These are phyloP conservation scores for Orthosia cruda DNA, from an alignment of 2,888 invertebrate genomes.

Conservation along the genomic window DNA sequence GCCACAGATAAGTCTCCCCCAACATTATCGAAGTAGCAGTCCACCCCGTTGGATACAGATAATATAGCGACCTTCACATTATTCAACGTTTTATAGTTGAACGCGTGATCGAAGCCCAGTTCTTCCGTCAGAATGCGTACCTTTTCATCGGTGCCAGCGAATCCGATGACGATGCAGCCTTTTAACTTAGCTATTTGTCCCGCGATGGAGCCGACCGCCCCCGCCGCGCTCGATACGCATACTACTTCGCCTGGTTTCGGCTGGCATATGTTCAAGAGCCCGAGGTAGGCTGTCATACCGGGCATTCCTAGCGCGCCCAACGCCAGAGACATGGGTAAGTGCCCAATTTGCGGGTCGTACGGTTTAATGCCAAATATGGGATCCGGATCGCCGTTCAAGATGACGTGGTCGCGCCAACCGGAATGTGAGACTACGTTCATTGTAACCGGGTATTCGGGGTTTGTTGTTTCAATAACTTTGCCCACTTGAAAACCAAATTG, in stretches of 20 bases:
- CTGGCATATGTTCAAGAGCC: constrained; percentile 91
- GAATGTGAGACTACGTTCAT: constrained; percentile 91
- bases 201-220: constrained; percentile 93
- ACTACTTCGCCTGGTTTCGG: constrained; percentile 93
- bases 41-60: constrained; percentile 92
- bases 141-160: constrained; percentile 93
- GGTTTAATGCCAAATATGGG: constrained; percentile 73
- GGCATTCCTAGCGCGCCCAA: constrained; percentile 93
- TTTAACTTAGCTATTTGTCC: constrained; percentile 92
- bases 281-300: constrained; percentile 83
- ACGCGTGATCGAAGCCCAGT: constrained; percentile 93
- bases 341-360: constrained; percentile 87
- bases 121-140: constrained; percentile 92
- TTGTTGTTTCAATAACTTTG: constrained; percentile 92
- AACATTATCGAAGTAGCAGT: constrained; percentile 94
- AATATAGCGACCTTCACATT: constrained; percentile 85
- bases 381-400: constrained; percentile 70
- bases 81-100: constrained; percentile 93
- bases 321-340: constrained; percentile 88
- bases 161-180: constrained; percentile 80
- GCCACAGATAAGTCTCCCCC: constrained; percentile 92
- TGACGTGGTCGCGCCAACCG: constrained; percentile 93
- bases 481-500: constrained; percentile 79
- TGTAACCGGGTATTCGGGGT: constrained; percentile 92
- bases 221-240: constrained; percentile 93